Evolutionary conservation across 1,140 invertebrate genomes (phyloP), one percentile per base, ranked within the genome.

Genomic region (Centruroides sculpturatus): DNA sequence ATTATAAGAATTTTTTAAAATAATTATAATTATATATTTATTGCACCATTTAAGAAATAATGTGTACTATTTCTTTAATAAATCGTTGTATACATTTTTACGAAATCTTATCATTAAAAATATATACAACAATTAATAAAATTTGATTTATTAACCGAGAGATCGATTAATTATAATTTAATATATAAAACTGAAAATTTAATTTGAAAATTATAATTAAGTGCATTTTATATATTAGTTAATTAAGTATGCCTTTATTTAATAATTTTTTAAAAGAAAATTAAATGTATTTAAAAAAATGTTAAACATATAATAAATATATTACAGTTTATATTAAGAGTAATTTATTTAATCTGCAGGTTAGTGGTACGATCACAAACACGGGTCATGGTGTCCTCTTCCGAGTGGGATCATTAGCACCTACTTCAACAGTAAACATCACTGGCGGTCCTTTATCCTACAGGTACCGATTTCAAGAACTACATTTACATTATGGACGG

Each of bases 381-480:
- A 64, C 62, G 11, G 62, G 62, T 11, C 62, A 64, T 23, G 60
- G 62, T 41, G 50, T 64, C 11, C 58, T 64, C 36, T 64, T 64
- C 47, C 55, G 56, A 35, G 49, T 52, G n/a, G 62, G 60, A 23
- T 5, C 36, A 5, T 8, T 35, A 3, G 59, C 64, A 49, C 47
- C 58, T 47, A 56, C 56, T 23, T 47, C 51, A 13, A 41, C 86
- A 64, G 85, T 93, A 13, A 92, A 92, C 75, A 92, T 98, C 66
- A 91, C 87, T n/a, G 89, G 90, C 12, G 94, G 94, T 0, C 94
- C 94, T 0, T 79, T 96, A 12, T 91, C 92, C 12, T 98, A 98
- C 76, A 81, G 85, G 54, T 97, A 94, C 73, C 60, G 89, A 89
- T 67, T 78, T 41, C 86, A 92, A 70, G 89, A 93, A 73, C 88